These are phyloP conservation scores for rat (Rattus norvegicus) DNA, from an alignment of 2,113 vertebrate genomes.

Conservation along the genomic window DNA sequence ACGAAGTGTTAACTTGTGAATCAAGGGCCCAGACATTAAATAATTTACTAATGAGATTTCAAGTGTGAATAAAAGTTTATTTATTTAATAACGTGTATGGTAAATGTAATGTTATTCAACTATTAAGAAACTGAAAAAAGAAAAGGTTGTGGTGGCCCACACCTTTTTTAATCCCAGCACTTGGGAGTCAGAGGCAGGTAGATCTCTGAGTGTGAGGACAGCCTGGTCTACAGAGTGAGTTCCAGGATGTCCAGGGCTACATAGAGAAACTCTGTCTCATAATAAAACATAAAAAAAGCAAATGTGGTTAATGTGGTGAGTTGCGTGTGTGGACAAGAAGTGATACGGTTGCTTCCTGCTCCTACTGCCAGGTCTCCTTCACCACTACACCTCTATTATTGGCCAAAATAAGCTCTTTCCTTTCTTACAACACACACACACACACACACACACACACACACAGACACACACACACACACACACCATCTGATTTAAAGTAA, in stretches of 20 bases:
- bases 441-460: no score
- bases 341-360: background rate
- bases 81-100: slow-evolving; percentile 20
- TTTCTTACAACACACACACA: background rate
- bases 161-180: background rate
- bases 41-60: background rate
- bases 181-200: background rate
- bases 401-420: background rate
- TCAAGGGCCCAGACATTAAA: background rate
- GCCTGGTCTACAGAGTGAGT: background rate
- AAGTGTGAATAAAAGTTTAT: background rate
- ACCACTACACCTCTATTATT: background rate
- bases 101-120: background rate
- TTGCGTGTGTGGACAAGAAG: background rate
- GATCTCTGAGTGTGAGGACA: background rate
- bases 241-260: background rate
- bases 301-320: background rate
- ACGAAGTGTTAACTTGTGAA: background rate
- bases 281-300: background rate
- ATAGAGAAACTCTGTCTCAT: background rate
- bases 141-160: background rate
- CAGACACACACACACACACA: background rate
- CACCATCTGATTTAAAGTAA: background rate
- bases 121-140: background rate
- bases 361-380: background rate